Evolutionary conservation across 1,140 invertebrate species (phyloP).

Genomic region (Pteromalus puparum): DNA sequence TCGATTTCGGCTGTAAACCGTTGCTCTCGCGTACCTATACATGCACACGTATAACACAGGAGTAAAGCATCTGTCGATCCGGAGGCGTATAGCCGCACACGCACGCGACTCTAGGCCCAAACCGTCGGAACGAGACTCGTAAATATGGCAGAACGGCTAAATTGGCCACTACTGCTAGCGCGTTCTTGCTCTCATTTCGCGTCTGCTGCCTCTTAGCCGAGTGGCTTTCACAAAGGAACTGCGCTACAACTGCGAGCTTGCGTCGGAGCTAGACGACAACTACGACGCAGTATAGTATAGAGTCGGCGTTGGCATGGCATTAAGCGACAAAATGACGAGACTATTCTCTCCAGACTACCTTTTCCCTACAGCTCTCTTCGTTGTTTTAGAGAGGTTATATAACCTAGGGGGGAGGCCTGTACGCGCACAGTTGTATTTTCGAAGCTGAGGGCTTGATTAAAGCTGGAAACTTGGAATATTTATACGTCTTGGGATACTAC

Average conservation of each 20-base stretch:
- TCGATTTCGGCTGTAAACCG: background rate
- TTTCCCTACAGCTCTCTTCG: background rate
- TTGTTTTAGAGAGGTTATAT: constrained; percentile 5
- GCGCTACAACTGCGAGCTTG: background rate
- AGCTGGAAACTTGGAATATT: constrained; percentile 25
- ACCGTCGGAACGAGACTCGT: constrained; percentile 54
- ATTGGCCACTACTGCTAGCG: constrained; percentile 53
- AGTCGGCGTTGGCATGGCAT: background rate
- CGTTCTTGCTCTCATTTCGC: background rate
- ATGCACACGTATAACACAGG: too few relatives aligned
- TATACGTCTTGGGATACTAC: background rate
- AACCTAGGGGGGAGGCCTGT: background rate
- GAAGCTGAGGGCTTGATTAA: constrained; percentile 24
- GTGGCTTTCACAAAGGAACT: constrained; percentile 54
- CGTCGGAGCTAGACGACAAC: background rate
- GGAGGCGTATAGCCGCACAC: background rate
- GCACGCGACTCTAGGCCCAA: constrained; percentile 34
- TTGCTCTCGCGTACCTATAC: background rate
- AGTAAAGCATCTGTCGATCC: background rate
- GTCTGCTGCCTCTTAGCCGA: constrained; percentile 8
- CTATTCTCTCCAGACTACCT: background rate
- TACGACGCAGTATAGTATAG: background rate
- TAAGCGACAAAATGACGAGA: constrained; percentile 30
- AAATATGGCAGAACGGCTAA: constrained; percentile 58
- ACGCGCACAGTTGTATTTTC: background rate